A percentile compares a stretch with the other conserved stretches of the same genome.
Conservation (phyloP, 2,888 invertebrate species). For the Neoitamus cyanurus region DNA sequence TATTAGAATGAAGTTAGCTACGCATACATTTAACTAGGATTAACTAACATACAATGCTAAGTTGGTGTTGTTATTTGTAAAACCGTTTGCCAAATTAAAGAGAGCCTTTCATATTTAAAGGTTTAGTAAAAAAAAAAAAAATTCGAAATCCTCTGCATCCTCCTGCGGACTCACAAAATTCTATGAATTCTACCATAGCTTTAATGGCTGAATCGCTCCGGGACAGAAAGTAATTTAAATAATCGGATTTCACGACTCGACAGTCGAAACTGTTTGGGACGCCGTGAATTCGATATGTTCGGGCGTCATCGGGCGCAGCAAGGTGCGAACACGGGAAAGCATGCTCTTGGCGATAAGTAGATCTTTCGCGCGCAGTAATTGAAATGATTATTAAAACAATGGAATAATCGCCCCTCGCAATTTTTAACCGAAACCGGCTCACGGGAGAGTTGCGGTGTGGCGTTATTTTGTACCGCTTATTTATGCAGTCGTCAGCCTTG, state of each 20-base stretch:
- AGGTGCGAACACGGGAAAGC: not conserved
- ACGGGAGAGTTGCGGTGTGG: not conserved
- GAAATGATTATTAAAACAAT: not conserved
- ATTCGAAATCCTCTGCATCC: not conserved
- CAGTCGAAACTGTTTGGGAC: not conserved
- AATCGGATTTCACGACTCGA: not conserved
- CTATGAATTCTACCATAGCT: not conserved
- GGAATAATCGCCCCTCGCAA: not conserved
- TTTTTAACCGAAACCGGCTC: not conserved
- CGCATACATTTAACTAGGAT: no score
- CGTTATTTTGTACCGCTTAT: not conserved
- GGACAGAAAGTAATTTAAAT: not conserved
- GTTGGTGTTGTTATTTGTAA: no score
- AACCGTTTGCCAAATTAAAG: no score
- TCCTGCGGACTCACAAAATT: not conserved
- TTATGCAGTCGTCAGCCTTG: not conserved
- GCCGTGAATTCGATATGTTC: not conserved
- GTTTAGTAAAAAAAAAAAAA: no score
- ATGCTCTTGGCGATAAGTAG: not conserved
- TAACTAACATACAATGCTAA: no score
- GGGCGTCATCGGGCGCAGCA: not conserved
- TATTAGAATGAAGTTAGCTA: no score
- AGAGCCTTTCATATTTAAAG: no score
- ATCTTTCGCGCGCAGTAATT: not conserved
- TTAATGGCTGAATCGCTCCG: not conserved